phyloP scores from a whole-genome alignment of 1,140 invertebrate genomes.

The Leptestheria dahalacensis region DNA sequence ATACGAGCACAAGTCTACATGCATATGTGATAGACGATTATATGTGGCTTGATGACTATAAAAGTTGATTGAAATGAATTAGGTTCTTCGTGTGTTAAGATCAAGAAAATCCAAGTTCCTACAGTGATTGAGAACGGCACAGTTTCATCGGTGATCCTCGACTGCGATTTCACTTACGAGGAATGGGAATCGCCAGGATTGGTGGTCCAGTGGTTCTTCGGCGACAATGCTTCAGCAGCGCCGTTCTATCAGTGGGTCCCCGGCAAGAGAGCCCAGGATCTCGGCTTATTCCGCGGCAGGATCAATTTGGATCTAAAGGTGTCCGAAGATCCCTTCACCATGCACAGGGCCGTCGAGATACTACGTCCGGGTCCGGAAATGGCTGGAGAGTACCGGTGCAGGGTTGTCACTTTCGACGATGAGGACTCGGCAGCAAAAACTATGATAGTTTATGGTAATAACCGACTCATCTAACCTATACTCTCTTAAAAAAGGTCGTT shows the following conservation, averaged over 20 bases:
- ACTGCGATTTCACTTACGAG: constrained; percentile 51
- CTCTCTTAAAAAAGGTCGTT: too few relatives aligned
- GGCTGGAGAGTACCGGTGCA: constrained; percentile 54
- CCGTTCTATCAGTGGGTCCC: constrained; percentile 70
- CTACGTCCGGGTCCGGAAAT: constrained; percentile 51
- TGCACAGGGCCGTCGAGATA: constrained; percentile 59
- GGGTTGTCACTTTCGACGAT: constrained; percentile 53
- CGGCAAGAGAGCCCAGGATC: constrained; percentile 39
- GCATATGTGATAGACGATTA: too few relatives aligned
- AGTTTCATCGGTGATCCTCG: constrained; percentile 47
- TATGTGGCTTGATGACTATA: too few relatives aligned
- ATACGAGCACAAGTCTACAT: too few relatives aligned
- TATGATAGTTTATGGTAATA: constrained; percentile 46
- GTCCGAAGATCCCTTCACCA: constrained; percentile 40
- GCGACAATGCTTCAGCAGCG: constrained; percentile 40
- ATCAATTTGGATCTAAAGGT: constrained; percentile 51
- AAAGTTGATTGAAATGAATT: too few relatives aligned
- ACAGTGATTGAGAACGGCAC: constrained; percentile 45
- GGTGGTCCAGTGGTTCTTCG: constrained; percentile 66
- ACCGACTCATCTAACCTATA: too few relatives aligned
- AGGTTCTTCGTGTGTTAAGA: constrained; percentile 25
- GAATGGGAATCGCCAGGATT: constrained; percentile 39
- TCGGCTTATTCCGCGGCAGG: constrained; percentile 43
- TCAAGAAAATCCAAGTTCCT: constrained; percentile 49
- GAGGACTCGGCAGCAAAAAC: constrained; percentile 45